A percentile compares a stretch with the other conserved stretches of the same genome.
Evolutionary conservation across 1,140 invertebrate genomes (phyloP).

Genomic region (Drosophila nannoptera): DNA sequence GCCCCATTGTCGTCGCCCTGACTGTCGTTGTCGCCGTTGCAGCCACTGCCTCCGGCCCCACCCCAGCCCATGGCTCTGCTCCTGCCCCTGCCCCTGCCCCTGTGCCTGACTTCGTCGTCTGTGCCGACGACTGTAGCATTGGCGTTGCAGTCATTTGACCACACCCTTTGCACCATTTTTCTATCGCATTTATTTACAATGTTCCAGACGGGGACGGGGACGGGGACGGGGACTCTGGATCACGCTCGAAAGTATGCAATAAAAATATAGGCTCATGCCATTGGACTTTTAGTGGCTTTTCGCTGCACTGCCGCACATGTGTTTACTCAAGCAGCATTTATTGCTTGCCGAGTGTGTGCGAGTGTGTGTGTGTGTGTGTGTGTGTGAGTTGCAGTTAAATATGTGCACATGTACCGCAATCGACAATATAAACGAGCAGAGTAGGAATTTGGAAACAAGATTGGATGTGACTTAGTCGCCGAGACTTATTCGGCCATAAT

Average conservation of each 20-base stretch:
- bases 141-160: conserved; percentile 59
- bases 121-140: too few species aligned
- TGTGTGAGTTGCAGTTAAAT: background rate
- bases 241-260: conserved; percentile 51
- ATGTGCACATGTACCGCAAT: background rate
- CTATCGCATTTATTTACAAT: conserved; percentile 52
- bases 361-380: conserved; percentile 5
- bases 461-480: conserved; percentile 22
- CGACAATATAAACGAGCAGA: background rate
- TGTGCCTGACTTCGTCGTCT: too few species aligned
- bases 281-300: conserved; percentile 50
- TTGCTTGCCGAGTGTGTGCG: background rate
- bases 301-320: conserved; percentile 48
- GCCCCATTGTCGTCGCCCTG: conserved; percentile 62
- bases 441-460: background rate
- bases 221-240: conserved; percentile 5
- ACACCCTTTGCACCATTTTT: conserved; percentile 62
- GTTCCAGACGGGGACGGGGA: background rate
- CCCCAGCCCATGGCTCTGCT: too few species aligned
- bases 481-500: too few species aligned
- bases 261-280: conserved; percentile 12
- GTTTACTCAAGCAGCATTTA: conserved; percentile 11
- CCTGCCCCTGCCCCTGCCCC: too few species aligned
- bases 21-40: conserved; percentile 8
- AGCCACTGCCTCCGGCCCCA: too few species aligned